Base-by-base conservation (phyloP, 2,888 invertebrate species). In the Timema cristinae region DNA sequence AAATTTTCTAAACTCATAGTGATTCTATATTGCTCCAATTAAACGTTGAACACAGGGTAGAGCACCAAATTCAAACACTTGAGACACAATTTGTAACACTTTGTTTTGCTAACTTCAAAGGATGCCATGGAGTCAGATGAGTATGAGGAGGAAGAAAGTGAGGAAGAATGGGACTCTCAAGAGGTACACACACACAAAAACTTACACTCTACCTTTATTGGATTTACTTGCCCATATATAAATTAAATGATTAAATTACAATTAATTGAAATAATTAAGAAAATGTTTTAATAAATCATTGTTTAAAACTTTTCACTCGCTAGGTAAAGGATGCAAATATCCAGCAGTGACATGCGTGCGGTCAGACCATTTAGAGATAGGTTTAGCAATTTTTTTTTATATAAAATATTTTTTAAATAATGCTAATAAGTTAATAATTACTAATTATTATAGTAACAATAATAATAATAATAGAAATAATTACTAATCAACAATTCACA, bases 81-180 rank as follows among this genome's bases (percentile, higher is more conserved):
- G 84, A 85, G 80, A 82, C 81, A 78, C 83, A 81, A 76, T 83
- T 32, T 61, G 16, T 68, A 54, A 13, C n/a, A 13, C n/a, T 54
- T 59, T 9, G n/a, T 63, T 16, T 63, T 63, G 48, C 32, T 63
- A 48, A 63, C 63, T 63, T 63, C 63, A 8, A 71, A 71, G 71
- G 71, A 66, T 66, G 71, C 32, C 32, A 13, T 48, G 63, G 63
- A 71, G 66, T 71, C 71, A 47, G 67, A 67, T 11, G 50, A 66
- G 13, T 51, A 72, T n/a, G 50, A 50, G 50, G 72, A 72, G 49
- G 72, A 72, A 59, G 72, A 72, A 67, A 72, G 70, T 49, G 66
- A 49, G 47, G 68, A 72, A 48, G 72, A 72, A 47, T 67, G 61
- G 67, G 72, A 72, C 50, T 72, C 72, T n/a, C 67, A 72, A 56